Percentiles rank a stretch among this genome's conserved stretches.
Conservation (phyloP, 1,140 invertebrate species). For the Argopecten irradians region DNA sequence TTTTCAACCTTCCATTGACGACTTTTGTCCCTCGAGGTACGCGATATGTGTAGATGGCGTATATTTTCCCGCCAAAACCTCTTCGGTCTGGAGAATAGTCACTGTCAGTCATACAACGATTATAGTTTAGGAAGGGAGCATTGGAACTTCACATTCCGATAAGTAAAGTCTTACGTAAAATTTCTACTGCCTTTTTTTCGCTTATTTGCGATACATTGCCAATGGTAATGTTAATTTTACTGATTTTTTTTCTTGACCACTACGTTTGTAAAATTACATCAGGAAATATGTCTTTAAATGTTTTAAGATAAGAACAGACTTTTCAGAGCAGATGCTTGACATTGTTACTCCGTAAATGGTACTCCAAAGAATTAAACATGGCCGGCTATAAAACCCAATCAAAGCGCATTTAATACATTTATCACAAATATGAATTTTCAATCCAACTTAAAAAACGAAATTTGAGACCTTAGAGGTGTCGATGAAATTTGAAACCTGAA, state of each 20-base stretch:
- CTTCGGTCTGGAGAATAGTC: neutral
- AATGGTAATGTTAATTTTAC: too few relatives aligned
- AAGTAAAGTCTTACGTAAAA: too few relatives aligned
- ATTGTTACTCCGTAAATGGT: neutral
- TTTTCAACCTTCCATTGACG: slow-evolving; percentile 3
- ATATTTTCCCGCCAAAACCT: neutral
- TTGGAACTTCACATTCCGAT: too few relatives aligned
- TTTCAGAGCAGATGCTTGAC: neutral
- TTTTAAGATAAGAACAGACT: too few relatives aligned
- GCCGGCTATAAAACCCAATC: neutral
- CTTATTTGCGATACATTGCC: too few relatives aligned
- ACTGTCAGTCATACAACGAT: neutral
- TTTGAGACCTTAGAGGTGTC: neutral
- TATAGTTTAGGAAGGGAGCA: neutral
- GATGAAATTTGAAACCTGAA: slow-evolving; percentile 22
- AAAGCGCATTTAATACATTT: neutral
- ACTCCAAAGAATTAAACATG: neutral
- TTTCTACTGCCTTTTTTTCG: too few relatives aligned
- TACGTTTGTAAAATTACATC: too few relatives aligned
- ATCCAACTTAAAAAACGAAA: slow-evolving; percentile 2
- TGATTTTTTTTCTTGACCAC: too few relatives aligned
- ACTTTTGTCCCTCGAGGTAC: neutral
- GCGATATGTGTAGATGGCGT: neutral
- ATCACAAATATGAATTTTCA: slow-evolving; percentile 23
- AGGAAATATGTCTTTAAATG: too few relatives aligned